Evolutionary conservation across 2,797 vertebrate species (phyloP).

Genomic region (Rallus crepitans): DNA sequence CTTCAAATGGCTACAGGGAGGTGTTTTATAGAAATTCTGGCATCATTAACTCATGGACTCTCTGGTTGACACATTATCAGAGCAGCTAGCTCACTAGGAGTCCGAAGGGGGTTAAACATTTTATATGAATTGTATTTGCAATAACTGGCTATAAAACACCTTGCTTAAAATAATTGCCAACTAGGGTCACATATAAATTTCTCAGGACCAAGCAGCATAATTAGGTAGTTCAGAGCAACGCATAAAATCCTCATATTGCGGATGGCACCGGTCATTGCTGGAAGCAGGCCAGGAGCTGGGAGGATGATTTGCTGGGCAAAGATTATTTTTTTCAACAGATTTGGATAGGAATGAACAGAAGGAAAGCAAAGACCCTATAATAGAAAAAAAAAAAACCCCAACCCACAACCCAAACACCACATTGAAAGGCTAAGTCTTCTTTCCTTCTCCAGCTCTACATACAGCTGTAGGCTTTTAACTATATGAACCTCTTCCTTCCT

Average conservation of each 20-base stretch:
- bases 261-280: slow-evolving; percentile 43
- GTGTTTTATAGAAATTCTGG: not conserved
- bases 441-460: not conserved
- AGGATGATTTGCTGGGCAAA: slow-evolving; percentile 20
- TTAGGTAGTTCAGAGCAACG: slow-evolving; percentile 54
- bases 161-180: slow-evolving; percentile 62
- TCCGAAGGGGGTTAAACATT: slow-evolving; percentile 2
- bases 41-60: not conserved
- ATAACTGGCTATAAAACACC: slow-evolving; percentile 61
- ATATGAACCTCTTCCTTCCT: not conserved
- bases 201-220: slow-evolving; percentile 49
- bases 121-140: slow-evolving; percentile 57
- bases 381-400: not conserved
- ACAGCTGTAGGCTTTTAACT: not conserved
- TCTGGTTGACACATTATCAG: not conserved
- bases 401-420: not conserved
- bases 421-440: not conserved
- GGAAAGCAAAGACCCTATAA: not conserved
- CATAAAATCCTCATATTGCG: slow-evolving; percentile 53
- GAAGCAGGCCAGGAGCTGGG: slow-evolving; percentile 31
- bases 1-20: not conserved
- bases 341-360: not conserved
- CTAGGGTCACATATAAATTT: slow-evolving; percentile 67
- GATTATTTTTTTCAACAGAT: not conserved
- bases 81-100: not conserved